Percentiles rank a stretch among this genome's conserved stretches.
These are phyloP conservation scores for Helleia helle DNA, from an alignment of 2,888 invertebrate species.

Conservation along the genomic window DNA sequence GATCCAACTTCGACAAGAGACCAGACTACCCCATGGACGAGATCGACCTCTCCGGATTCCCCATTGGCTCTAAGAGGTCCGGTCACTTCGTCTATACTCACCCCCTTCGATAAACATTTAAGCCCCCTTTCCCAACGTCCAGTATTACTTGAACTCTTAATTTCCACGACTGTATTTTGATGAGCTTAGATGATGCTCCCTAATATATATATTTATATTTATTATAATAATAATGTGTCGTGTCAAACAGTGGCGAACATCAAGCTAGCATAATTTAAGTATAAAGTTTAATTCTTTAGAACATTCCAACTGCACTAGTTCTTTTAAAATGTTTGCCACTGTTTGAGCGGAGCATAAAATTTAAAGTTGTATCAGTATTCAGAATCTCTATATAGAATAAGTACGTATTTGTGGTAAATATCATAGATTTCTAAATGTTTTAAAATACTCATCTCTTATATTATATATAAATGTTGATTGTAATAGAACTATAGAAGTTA, in stretches of 20 bases:
- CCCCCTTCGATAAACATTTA: conserved; percentile 20
- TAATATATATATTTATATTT: too few relatives aligned
- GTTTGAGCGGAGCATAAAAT: too few relatives aligned
- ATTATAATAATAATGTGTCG: too few relatives aligned
- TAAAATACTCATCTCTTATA: neutral
- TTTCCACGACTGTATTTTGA: too few relatives aligned
- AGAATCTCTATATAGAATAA: neutral
- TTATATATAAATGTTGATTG: neutral
- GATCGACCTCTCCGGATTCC: conserved; percentile 60
- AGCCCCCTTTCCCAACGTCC: conserved; percentile 18
- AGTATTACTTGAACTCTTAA: too few relatives aligned
- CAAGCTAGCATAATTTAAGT: too few relatives aligned
- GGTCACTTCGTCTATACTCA: conserved; percentile 18
- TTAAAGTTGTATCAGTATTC: too few relatives aligned
- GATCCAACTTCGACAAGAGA: conserved; percentile 35
- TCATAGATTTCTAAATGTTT: neutral
- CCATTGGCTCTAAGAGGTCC: conserved; percentile 53
- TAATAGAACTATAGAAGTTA: neutral
- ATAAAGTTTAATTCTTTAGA: too few relatives aligned
- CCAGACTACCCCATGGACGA: conserved; percentile 63
- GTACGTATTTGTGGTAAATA: neutral
- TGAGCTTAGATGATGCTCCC: too few relatives aligned
- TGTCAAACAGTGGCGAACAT: too few relatives aligned
- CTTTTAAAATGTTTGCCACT: too few relatives aligned
- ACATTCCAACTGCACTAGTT: too few relatives aligned